These are phyloP conservation scores for Eurois occulta DNA, from an alignment of 2,888 invertebrate species.

Conservation along the genomic window DNA sequence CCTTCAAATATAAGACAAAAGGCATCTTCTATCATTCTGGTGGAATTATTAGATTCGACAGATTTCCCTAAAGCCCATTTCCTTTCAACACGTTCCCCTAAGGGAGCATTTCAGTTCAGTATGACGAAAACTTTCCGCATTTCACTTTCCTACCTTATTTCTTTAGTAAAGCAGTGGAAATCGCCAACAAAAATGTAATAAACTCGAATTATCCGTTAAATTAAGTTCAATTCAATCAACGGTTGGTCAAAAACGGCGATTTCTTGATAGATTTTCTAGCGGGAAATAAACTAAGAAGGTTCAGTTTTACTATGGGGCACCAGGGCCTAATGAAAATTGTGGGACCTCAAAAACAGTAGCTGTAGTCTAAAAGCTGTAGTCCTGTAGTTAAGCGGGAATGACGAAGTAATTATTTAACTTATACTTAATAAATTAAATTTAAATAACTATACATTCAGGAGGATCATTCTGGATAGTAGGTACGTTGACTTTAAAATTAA, in stretches of 20 bases:
- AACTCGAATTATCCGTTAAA: slow-evolving; percentile 32
- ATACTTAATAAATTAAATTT: neutral
- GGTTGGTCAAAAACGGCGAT: slow-evolving; percentile 2
- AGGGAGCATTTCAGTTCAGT: slow-evolving; percentile 25
- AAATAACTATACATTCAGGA: neutral
- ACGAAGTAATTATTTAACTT: neutral
- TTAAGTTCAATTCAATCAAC: slow-evolving; percentile 37
- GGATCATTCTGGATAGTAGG: neutral
- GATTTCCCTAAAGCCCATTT: slow-evolving; percentile 48
- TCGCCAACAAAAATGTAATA: slow-evolving; percentile 15
- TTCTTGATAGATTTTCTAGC: slow-evolving; percentile 6
- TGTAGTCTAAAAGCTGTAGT: too few species aligned
- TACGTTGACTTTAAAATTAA: neutral
- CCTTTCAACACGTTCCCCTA: slow-evolving; percentile 18
- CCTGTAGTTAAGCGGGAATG: neutral
- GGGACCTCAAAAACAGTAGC: neutral
- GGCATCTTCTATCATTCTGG: slow-evolving; percentile 20
- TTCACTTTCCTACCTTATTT: slow-evolving; percentile 2
- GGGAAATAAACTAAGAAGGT: slow-evolving; percentile 2
- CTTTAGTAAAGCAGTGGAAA: slow-evolving; percentile 6
- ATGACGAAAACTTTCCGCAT: slow-evolving; percentile 33
- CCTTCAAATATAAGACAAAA: neutral
- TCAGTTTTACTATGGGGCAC: neutral
- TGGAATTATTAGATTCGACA: slow-evolving; percentile 33
- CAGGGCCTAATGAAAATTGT: too few species aligned